Evolutionary conservation across 2,113 vertebrate species (phyloP).

Genomic region (Egretta garzetta): DNA sequence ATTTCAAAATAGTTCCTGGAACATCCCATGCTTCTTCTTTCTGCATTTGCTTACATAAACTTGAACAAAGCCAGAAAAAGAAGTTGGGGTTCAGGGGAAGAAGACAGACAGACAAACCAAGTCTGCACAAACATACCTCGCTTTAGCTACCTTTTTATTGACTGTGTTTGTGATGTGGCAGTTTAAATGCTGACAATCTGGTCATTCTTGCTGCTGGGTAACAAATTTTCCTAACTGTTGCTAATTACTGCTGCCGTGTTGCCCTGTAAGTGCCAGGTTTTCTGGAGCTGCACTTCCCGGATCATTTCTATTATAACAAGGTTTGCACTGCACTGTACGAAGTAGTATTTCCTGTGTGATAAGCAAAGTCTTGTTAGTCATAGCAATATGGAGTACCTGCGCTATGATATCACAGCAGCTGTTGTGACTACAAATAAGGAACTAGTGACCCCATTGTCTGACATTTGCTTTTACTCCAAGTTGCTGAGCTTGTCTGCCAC

Average conservation of each 20-base stretch:
- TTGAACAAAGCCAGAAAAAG: neutral
- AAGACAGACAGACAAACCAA: neutral
- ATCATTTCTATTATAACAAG: neutral
- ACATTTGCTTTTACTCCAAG: neutral
- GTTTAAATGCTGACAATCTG: neutral
- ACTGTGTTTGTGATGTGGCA: neutral
- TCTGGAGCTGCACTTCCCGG: neutral
- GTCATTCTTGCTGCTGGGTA: neutral
- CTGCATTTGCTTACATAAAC: neutral
- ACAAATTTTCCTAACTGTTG: neutral
- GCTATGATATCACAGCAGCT: neutral
- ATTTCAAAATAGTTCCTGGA: conserved; percentile 3
- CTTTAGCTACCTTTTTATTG: neutral
- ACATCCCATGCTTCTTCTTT: neutral
- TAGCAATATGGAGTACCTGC: too few relatives aligned
- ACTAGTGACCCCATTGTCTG: neutral
- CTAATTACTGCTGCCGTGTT: neutral
- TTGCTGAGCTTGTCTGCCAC: neutral
- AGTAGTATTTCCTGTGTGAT: neutral
- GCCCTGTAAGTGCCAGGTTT: neutral
- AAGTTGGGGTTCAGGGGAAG: neutral
- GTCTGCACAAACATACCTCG: neutral
- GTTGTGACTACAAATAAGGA: neutral
- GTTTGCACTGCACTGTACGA: neutral
- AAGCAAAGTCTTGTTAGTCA: neutral